phyloP scores from a whole-genome alignment of 2,797 vertebrate genomes.

The Falco rusticolus region DNA sequence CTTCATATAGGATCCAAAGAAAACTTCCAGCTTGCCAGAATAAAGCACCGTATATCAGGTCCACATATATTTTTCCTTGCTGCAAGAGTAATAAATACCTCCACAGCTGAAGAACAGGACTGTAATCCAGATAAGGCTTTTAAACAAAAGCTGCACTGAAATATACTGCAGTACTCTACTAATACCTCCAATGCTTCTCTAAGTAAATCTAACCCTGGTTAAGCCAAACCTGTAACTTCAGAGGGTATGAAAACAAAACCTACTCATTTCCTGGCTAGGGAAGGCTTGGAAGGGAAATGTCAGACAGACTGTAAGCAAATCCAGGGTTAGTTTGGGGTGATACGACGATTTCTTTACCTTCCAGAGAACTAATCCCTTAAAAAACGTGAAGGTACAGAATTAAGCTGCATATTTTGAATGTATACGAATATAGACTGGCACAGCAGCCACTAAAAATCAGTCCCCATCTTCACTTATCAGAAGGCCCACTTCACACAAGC shows the following conservation, averaged over 20 bases:
- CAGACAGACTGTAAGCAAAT: background rate
- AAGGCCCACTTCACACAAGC: background rate
- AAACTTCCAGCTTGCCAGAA: background rate
- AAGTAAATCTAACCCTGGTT: background rate
- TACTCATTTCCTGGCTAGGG: background rate
- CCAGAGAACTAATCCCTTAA: background rate
- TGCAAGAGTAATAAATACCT: background rate
- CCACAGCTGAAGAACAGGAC: background rate
- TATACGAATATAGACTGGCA: background rate
- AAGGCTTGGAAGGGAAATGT: background rate
- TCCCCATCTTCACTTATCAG: background rate
- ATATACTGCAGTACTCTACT: background rate
- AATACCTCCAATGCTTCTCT: background rate
- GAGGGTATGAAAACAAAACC: conserved; percentile 10
- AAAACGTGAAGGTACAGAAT: background rate
- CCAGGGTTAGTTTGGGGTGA: background rate
- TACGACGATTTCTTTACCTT: background rate
- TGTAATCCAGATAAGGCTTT: background rate
- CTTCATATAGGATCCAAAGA: background rate
- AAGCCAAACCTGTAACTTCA: conserved; percentile 1
- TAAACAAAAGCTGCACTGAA: background rate
- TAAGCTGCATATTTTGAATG: background rate
- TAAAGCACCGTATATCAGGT: background rate
- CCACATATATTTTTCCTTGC: background rate
- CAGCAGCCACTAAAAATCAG: background rate